Conservation (phyloP, 2,797 vertebrate species). For the Valencia hispanica region DNA sequence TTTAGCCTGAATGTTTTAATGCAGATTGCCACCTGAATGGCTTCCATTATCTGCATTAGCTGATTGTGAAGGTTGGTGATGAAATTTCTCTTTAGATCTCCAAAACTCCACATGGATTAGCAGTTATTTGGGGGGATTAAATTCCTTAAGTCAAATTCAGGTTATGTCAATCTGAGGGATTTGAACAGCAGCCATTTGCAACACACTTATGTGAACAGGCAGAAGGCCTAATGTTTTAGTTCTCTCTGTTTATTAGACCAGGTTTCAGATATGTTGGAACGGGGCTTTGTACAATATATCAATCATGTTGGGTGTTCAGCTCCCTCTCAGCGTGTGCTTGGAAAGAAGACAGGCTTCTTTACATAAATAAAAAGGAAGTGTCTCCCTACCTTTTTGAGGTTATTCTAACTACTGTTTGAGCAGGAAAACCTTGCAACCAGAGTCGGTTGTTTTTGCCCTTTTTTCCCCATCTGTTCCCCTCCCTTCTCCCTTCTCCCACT, state of each 20-base stretch:
- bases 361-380: slow-evolving; percentile 13
- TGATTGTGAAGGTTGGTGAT: neutral
- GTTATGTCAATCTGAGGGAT: slow-evolving; percentile 42
- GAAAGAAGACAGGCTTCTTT: slow-evolving; percentile 14
- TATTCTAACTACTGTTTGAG: slow-evolving; percentile 57
- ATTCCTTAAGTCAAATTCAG: slow-evolving; percentile 28
- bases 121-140: slow-evolving; percentile 4
- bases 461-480: slow-evolving; percentile 41
- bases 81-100: neutral
- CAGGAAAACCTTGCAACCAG: slow-evolving; percentile 37
- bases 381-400: neutral
- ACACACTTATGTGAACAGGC: slow-evolving; percentile 16
- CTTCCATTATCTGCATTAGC: slow-evolving; percentile 3
- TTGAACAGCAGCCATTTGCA: slow-evolving; percentile 32
- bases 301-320: slow-evolving; percentile 11
- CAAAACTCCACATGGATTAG: neutral
- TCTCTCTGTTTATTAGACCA: slow-evolving; percentile 3
- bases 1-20: slow-evolving; percentile 10
- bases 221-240: slow-evolving; percentile 30
- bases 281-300: slow-evolving; percentile 32
- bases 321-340: slow-evolving; percentile 13
- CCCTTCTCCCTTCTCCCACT: slow-evolving; percentile 50
- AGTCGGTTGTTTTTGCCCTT: slow-evolving; percentile 49
- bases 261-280: slow-evolving; percentile 14
- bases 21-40: neutral